phyloP scores from a whole-genome alignment of 2,888 invertebrate species.

The Archaeoteleia sp. region DNA sequence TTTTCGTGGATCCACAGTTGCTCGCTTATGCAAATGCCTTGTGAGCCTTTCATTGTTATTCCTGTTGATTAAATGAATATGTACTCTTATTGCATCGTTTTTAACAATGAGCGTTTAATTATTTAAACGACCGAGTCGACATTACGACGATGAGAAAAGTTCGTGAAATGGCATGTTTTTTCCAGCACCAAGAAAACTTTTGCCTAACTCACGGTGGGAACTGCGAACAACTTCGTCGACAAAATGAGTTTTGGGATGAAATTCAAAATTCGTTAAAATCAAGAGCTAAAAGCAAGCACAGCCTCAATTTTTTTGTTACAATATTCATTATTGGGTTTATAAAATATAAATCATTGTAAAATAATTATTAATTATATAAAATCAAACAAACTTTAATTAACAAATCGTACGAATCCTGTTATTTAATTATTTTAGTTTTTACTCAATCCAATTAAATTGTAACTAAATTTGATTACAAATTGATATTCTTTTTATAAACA shows the following conservation, averaged over 20 bases:
- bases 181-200: conserved; percentile 10
- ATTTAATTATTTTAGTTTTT: too few species aligned
- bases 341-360: too few species aligned
- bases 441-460: too few species aligned
- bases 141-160: conserved; percentile 41
- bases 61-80: conserved; percentile 53
- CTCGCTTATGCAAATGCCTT: conserved; percentile 76
- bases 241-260: conserved; percentile 14
- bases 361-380: too few species aligned
- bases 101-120: conserved; percentile 46
- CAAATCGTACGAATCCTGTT: too few species aligned
- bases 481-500: too few species aligned
- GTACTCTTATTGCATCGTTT: conserved; percentile 29
- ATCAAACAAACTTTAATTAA: too few species aligned
- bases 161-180: conserved; percentile 14
- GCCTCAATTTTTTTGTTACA: too few species aligned
- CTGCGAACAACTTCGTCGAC: conserved; percentile 10
- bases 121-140: conserved; percentile 33
- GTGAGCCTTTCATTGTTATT: conserved; percentile 62
- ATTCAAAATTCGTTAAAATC: conserved; percentile 6
- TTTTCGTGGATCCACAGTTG: conserved; percentile 88
- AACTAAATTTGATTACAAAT: too few species aligned
- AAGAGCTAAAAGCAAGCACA: too few species aligned
- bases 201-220: conserved; percentile 11
- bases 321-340: too few species aligned